Base-by-base conservation (phyloP, 2,797 vertebrate genomes). In the Artibeus jamaicensis region DNA sequence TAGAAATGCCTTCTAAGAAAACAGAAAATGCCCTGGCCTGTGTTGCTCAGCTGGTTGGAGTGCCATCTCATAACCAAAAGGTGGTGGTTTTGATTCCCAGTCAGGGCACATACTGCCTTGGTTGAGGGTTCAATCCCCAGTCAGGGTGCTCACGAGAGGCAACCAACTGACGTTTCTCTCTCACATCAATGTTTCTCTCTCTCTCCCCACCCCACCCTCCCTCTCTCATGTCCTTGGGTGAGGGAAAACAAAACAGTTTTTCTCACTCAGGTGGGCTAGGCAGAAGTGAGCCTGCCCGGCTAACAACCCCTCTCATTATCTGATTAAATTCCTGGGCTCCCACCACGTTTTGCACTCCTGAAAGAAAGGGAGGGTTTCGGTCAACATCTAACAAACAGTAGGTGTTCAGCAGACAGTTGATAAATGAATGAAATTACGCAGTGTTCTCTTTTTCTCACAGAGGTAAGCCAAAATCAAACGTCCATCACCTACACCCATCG, bases 401-500 rank as follows among this genome's bases (percentile, higher is more conserved):
- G 21, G 24, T 22, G 29, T 15, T 83, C n/a, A 32, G 21, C 1
- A n/a, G 81, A 19, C 1, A 76, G 46, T 0, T 24, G 76, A 48
- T 44, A n/a, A 65, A 34, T 4, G 29, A 70, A 50, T 42, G 65
- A 77, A 86, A 67, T 57, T 18, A 76, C 2, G 12, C 0, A 6
- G 8, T 73, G 65, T 79, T 86, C 53, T 59, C 73, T 32, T n/a
- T 81, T 84, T 84, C n/a, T 68, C 62, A 74, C 3, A 7, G 68
- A 78, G 0, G 0, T 18, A 21, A 73, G 68, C 59, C 57, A 24
- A 83, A 79, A 78, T 22, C 21, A 8, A 55, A 32, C 29, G 46
- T 44, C 59, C 3, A 24, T 6, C 9, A 37, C 14, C 9, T 1
- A 18, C 2, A 55, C 42, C 59, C 29, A 1, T 1, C 5, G 0